Percentiles rank a stretch among this genome's conserved stretches.
phyloP scores from a whole-genome alignment of 2,113 vertebrate genomes.

The Otolemur garnettii region DNA sequence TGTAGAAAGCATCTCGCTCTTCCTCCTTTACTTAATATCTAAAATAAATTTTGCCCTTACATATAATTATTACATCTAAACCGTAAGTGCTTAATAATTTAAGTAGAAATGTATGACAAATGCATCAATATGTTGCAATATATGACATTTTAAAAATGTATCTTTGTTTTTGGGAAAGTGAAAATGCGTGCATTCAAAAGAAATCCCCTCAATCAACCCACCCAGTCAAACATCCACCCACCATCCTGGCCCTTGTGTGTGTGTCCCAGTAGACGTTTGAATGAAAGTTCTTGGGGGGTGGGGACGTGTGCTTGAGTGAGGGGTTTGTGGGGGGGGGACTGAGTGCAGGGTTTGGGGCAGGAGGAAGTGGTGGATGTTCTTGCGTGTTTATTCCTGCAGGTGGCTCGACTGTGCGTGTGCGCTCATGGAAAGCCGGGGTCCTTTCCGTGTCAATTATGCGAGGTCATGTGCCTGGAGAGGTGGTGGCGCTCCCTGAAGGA shows the following conservation, averaged over 20 bases:
- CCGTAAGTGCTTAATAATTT: conserved; percentile 96
- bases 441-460: conserved; percentile 92
- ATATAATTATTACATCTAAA: conserved; percentile 94
- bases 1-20: conserved; percentile 81
- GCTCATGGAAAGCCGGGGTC: neutral
- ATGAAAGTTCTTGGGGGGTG: neutral
- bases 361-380: conserved; percentile 17
- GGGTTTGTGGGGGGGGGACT: too few relatives aligned
- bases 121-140: conserved; percentile 96
- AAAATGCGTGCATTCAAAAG: conserved; percentile 92
- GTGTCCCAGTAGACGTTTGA: neutral
- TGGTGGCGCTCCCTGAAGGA: conserved; percentile 98
- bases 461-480: conserved; percentile 99
- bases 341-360: neutral
- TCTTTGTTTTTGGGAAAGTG: conserved; percentile 88
- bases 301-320: neutral
- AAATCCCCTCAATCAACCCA: conserved; percentile 76
- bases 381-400: conserved; percentile 20
- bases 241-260: neutral
- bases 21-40: conserved; percentile 92
- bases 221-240: conserved; percentile 74
- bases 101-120: conserved; percentile 97
- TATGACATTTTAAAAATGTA: conserved; percentile 93
- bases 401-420: conserved; percentile 39
- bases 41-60: conserved; percentile 98